Evolutionary conservation across 2,113 vertebrate species (phyloP).

Genomic region (Fulmarus glacialis): DNA sequence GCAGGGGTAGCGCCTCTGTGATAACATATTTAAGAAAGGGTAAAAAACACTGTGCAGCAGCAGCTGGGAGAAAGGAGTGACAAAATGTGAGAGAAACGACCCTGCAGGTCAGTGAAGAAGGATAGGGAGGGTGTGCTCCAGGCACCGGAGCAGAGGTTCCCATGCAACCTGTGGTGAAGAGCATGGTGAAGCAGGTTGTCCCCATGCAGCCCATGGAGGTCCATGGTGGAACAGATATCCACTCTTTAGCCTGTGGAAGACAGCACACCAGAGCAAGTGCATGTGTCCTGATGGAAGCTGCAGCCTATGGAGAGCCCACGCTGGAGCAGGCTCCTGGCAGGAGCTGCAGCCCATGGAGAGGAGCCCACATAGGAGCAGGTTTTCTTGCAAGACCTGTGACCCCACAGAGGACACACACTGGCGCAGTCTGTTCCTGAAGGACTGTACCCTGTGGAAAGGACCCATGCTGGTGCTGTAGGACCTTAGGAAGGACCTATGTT

Average conservation of each 20-base stretch:
- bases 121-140: not conserved
- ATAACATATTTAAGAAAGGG: not conserved
- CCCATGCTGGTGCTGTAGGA: no score
- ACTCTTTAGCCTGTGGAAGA: not conserved
- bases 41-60: not conserved
- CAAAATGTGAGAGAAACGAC: not conserved
- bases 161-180: not conserved
- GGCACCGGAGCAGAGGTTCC: not conserved
- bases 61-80: not conserved
- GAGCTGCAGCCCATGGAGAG: not conserved
- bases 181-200: not conserved
- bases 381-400: not conserved
- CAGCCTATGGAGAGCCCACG: rapidly evolving
- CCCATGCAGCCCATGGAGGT: not conserved
- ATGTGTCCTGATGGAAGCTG: not conserved
- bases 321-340: not conserved
- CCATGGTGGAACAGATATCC: no score
- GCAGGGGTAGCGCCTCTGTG: rapidly evolving
- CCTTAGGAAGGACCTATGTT: no score
- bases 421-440: not conserved
- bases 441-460: no score
- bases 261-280: not conserved
- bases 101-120: not conserved
- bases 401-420: not conserved
- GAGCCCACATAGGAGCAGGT: not conserved